Percentiles rank a stretch among this genome's conserved stretches.
Conservation (phyloP, 2,113 vertebrate genomes). For the Panthera leo region DNA sequence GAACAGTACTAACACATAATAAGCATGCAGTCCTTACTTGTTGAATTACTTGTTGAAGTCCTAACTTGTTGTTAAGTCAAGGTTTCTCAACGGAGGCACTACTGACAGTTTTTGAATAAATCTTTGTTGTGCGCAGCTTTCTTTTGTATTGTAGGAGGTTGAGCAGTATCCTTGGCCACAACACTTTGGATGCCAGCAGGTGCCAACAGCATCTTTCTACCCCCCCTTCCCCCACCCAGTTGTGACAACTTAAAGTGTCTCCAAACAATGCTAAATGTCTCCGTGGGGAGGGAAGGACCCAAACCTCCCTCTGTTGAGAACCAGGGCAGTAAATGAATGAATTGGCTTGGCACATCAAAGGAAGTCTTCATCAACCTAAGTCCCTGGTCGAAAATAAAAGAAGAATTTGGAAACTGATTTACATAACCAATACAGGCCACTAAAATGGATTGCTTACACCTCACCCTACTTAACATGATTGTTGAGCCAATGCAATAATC, state of each 20-base stretch:
- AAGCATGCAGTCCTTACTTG: background rate
- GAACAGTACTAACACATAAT: too few relatives aligned
- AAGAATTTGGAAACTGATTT: background rate
- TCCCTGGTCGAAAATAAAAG: background rate
- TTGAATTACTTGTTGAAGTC: background rate
- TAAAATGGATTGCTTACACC: background rate
- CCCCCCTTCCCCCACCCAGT: accelerated
- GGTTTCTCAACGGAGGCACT: background rate
- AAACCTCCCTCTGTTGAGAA: background rate
- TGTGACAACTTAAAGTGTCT: background rate
- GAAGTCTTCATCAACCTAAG: background rate
- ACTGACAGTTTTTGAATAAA: background rate
- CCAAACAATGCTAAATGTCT: background rate
- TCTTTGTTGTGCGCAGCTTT: background rate
- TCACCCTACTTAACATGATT: background rate
- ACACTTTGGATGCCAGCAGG: background rate
- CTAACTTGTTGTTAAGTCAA: background rate
- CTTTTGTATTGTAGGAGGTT: background rate
- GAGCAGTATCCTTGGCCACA: background rate
- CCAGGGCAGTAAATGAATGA: background rate
- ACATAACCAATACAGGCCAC: background rate
- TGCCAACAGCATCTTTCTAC: background rate
- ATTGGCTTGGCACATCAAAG: background rate
- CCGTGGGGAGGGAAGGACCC: background rate
- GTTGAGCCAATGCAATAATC: background rate